Evolutionary conservation across 1,140 invertebrate genomes (phyloP).

Genomic region (Drosophila sturtevanti): DNA sequence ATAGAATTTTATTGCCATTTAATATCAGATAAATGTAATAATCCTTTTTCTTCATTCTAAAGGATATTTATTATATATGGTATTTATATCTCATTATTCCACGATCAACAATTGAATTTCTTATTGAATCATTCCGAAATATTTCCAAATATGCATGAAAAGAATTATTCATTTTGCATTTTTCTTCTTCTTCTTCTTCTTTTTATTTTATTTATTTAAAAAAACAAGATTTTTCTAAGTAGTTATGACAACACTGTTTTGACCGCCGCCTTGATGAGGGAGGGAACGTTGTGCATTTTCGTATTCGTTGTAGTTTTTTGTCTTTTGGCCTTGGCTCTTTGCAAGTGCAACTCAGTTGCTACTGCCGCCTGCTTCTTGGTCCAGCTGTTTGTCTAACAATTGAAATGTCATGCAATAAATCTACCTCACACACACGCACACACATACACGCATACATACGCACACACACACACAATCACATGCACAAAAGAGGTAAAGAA

Average conservation of each 20-base stretch:
- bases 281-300: not conserved
- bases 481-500: not conserved
- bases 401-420: constrained; percentile 81
- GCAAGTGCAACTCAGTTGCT: constrained; percentile 34
- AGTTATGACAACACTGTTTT: not conserved
- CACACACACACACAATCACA: constrained; percentile 21
- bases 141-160: too few relatives aligned
- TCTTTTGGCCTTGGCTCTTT: constrained; percentile 56
- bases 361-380: constrained; percentile 34
- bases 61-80: too few relatives aligned
- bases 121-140: too few relatives aligned
- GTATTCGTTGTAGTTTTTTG: constrained; percentile 22
- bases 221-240: not conserved
- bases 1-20: too few relatives aligned
- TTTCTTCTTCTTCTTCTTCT: too few relatives aligned
- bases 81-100: too few relatives aligned
- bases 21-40: too few relatives aligned
- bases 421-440: constrained; percentile 52
- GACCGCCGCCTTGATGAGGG: not conserved
- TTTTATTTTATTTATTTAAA: too few relatives aligned
- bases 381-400: constrained; percentile 80
- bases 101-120: too few relatives aligned
- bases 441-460: constrained; percentile 4
- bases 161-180: too few relatives aligned
- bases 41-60: too few relatives aligned